phyloP scores from a whole-genome alignment of 2,113 vertebrate genomes.

The Vireo altiloquus region DNA sequence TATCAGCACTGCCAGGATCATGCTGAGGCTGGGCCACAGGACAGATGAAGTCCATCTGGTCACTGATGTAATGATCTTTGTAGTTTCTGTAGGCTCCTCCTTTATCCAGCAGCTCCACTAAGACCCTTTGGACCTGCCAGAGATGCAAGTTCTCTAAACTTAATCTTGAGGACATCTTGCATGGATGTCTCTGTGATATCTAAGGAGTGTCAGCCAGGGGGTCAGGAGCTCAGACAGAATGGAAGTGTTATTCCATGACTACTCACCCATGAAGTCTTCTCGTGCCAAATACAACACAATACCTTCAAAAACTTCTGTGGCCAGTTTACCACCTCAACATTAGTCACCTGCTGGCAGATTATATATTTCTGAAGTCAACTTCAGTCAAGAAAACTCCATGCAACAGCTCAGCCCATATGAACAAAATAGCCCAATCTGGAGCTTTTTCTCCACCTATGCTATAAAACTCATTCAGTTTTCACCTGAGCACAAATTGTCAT shows the following conservation, averaged over 20 bases:
- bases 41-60: background rate
- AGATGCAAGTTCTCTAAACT: background rate
- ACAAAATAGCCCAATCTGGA: background rate
- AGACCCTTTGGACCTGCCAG: background rate
- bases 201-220: background rate
- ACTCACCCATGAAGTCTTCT: background rate
- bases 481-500: background rate
- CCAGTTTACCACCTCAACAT: background rate
- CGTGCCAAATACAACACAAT: background rate
- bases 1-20: background rate
- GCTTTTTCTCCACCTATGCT: background rate
- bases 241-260: background rate
- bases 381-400: fast-evolving
- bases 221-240: background rate
- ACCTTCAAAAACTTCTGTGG: background rate
- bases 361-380: background rate
- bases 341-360: background rate
- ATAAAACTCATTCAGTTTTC: background rate
- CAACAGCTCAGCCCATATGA: background rate
- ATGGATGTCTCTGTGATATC: background rate
- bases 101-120: background rate
- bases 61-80: background rate
- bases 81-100: background rate
- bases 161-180: background rate
- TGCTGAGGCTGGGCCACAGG: background rate